phyloP scores from a whole-genome alignment of 1,140 invertebrate genomes.

The Drosophila persimilis region DNA sequence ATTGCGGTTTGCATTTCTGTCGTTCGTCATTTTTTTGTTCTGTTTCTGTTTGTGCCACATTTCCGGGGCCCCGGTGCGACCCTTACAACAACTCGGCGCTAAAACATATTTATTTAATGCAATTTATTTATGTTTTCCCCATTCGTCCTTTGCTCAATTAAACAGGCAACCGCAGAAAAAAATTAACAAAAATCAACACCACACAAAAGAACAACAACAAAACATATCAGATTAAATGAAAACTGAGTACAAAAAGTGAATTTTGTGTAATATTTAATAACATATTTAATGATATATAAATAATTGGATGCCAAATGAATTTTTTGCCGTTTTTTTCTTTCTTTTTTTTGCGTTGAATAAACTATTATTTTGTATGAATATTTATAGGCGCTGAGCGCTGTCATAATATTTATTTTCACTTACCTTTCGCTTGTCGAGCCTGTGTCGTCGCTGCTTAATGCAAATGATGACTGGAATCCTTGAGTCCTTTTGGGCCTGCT shows the following conservation, averaged over 20 bases:
- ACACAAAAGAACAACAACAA: no score
- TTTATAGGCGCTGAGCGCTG: conserved; percentile 32
- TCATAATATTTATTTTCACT: conserved; percentile 62
- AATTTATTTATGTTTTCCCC: conserved; percentile 53
- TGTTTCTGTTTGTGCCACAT: conserved; percentile 9
- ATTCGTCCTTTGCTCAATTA: conserved; percentile 42
- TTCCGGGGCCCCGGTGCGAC: neutral
- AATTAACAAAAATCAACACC: neutral
- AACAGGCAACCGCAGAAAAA: conserved; percentile 27
- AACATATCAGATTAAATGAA: conserved; percentile 8
- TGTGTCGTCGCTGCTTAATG: conserved; percentile 15
- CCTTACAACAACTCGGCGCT: neutral
- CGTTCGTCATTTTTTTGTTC: neutral
- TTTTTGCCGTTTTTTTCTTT: neutral
- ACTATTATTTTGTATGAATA: conserved; percentile 59
- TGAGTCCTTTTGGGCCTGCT: conserved; percentile 3
- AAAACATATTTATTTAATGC: conserved; percentile 43
- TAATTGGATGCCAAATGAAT: conserved; percentile 8
- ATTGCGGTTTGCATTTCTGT: conserved; percentile 42
- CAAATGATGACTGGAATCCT: neutral
- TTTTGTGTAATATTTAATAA: conserved; percentile 25
- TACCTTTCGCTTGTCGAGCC: conserved; percentile 41
- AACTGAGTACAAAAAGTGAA: conserved; percentile 3
- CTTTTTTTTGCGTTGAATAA: conserved; percentile 18
- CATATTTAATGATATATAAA: conserved; percentile 35